Conservation (phyloP, 2,797 vertebrate species). For the Amphiprion clarkii region DNA sequence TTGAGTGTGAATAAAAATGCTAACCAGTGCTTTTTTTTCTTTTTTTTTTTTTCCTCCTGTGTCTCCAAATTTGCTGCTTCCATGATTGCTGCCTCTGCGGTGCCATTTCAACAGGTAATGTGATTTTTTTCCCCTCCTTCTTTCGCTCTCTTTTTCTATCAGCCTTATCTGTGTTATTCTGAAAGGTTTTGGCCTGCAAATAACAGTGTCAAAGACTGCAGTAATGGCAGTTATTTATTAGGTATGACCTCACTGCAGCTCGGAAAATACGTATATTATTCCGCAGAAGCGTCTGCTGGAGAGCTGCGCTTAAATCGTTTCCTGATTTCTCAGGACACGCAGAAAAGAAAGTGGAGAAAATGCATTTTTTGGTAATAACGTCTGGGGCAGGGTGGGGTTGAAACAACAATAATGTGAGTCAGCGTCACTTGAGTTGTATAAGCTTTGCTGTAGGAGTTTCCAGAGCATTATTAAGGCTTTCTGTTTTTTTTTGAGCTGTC, state of each 20-base stretch:
- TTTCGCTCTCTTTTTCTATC: constrained; percentile 25
- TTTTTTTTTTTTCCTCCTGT: constrained; percentile 26
- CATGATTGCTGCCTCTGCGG: constrained; percentile 41
- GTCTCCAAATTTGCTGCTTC: constrained; percentile 49
- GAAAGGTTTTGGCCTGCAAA: constrained; percentile 35
- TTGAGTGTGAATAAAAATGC: constrained; percentile 54
- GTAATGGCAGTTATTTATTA: constrained; percentile 55
- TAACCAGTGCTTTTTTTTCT: constrained; percentile 65
- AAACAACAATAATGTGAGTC: constrained; percentile 33
- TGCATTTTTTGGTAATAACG: not conserved
- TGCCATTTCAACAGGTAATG: constrained; percentile 79
- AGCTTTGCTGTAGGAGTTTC: constrained; percentile 38
- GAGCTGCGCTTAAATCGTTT: constrained; percentile 27
- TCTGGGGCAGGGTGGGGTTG: constrained; percentile 9
- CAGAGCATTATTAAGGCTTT: constrained; percentile 33
- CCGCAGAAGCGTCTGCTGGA: constrained; percentile 26
- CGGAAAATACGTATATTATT: constrained; percentile 38
- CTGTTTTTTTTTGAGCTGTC: constrained; percentile 33
- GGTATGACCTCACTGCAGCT: constrained; percentile 33
- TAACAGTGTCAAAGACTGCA: constrained; percentile 42
- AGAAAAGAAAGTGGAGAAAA: not conserved
- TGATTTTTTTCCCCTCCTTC: constrained; percentile 29
- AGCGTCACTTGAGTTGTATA: constrained; percentile 13
- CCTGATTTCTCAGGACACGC: constrained; percentile 5
- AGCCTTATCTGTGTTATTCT: constrained; percentile 48